Base-by-base conservation (phyloP, 2,113 vertebrate species). In the Hipposideros armiger region DNA sequence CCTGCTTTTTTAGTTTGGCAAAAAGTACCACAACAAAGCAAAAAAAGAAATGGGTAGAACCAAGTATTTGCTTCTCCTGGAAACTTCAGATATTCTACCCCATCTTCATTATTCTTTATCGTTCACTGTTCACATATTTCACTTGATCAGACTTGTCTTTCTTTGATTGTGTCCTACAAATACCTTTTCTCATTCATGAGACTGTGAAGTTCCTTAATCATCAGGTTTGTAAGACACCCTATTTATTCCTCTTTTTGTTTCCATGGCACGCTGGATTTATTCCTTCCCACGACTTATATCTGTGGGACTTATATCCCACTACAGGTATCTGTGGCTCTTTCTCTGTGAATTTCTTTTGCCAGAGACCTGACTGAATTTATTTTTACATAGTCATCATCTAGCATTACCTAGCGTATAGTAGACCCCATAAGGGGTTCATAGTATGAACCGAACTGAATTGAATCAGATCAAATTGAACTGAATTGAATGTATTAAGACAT, bases 381-480 rank as follows among this genome's bases (percentile, higher is more conserved):
- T 90, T 78, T 52, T 66, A 52, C 11, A 4, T 54, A 28, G 13
- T 7, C 78, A 28, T 83, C n/a, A 28, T 42, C n/a, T 73, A 56
- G 24, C 28, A 52, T 58, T n/a, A 11, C 56, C 54, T 54, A 66
- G n/a, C 26, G 32, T 52, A 67, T 10, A 30, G 15, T 47, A 56
- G 66, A 4, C 36, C 17, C 32, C 64, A 67, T 10, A 28, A 95
- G 47, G 14, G 4, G 20, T 17, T 77, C 19, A 64, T 8, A 66
- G 20, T 50, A n/a, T 70, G 30, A 96, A 93, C 4, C 22, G 40
- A 96, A 89, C 1, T 50, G 32, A 95, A 73, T 26, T 26, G 5
- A 94, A 69, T 69, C 70, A 87, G 85, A 74, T 67, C 28, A 96
- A 76, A 90, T 45, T 74, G 62, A 92, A 95, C 22, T 60, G 32